phyloP scores from a whole-genome alignment of 2,888 invertebrate species.

The Epirrhoe alternata region DNA sequence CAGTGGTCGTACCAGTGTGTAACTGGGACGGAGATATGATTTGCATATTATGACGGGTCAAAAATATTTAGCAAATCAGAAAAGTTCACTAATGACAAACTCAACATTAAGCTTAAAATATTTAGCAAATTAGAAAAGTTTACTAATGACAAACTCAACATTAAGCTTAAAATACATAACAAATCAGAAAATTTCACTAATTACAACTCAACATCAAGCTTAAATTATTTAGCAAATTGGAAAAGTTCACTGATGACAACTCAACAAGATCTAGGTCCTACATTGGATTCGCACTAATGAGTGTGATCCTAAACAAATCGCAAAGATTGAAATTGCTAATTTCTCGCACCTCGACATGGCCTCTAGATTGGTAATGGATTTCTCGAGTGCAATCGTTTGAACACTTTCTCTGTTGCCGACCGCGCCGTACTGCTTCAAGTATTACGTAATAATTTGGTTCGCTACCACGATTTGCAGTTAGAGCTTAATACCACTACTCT shows the following conservation, averaged over 20 bases:
- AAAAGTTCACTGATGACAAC: not conserved
- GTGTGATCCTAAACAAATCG: slow-evolving; percentile 49
- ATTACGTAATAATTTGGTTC: slow-evolving; percentile 55
- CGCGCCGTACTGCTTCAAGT: slow-evolving; percentile 43
- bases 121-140: too few species aligned
- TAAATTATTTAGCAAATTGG: too few species aligned
- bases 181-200: too few species aligned
- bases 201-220: too few species aligned
- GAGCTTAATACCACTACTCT: slow-evolving; percentile 47
- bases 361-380: slow-evolving; percentile 64
- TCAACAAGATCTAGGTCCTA: not conserved
- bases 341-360: slow-evolving; percentile 52
- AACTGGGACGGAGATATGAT: slow-evolving; percentile 50
- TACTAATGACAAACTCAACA: too few species aligned
- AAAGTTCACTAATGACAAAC: too few species aligned
- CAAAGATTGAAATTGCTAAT: slow-evolving; percentile 59
- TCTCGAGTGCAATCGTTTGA: slow-evolving; percentile 63
- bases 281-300: slow-evolving; percentile 44
- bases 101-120: too few species aligned
- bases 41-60: slow-evolving; percentile 42
- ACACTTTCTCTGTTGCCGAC: slow-evolving; percentile 70
- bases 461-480: slow-evolving; percentile 46
- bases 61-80: slow-evolving; percentile 3
- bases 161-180: too few species aligned
- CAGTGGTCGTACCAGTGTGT: slow-evolving; percentile 46